Evolutionary conservation across 2,797 vertebrate genomes (phyloP), one percentile per base, ranked within the genome.

Genomic region (Brachyrhaphis roseni): DNA sequence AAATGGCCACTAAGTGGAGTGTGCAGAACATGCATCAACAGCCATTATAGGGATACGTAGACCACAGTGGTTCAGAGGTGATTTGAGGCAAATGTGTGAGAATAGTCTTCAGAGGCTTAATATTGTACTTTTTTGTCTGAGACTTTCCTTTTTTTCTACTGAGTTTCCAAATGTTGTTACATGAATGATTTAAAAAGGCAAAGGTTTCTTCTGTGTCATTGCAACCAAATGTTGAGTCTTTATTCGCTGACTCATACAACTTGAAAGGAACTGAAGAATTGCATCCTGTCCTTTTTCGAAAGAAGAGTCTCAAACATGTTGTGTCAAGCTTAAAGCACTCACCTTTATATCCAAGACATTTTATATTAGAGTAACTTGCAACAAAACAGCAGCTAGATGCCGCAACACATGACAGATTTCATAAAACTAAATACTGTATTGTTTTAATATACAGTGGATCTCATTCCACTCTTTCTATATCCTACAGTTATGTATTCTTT

Each of bases 401-500:
- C 3, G 36, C 10, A 23, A 70, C 41, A 68, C 12, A n/a, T 15
- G 66, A 12, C 26, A 70, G 41, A 70, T 70, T 70, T 43, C 0
- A 10, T n/a, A n/a, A 13, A 41, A 34, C 1, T 85, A 88, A 77
- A 0, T n/a, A 45, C 7, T 13, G 39, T 70, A 20, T 12, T 3
- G 13, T 71, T 71, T 46, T 26, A 68, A 41, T 41, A 46, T n/a
- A n/a, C n/a, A n/a, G n/a, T 18, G 15, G 26, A 28, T 28, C 41
- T 28, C 5, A 26, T 46, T 46, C 4, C 26, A 28, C 26, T 31
- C 59, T 85, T 75, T 88, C 71, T 74, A 66, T 87, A 76, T 79
- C 51, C 82, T 77, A 82, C 86, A 80, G 75, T 82, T 79, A 82
- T 1, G 43, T 28, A 77, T 84, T 87, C 77, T 62, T 74, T 70